A percentile compares a stretch with the other conserved stretches of the same genome.
Evolutionary conservation across 2,797 vertebrate species (phyloP).

Genomic region (Galaxias olidus): DNA sequence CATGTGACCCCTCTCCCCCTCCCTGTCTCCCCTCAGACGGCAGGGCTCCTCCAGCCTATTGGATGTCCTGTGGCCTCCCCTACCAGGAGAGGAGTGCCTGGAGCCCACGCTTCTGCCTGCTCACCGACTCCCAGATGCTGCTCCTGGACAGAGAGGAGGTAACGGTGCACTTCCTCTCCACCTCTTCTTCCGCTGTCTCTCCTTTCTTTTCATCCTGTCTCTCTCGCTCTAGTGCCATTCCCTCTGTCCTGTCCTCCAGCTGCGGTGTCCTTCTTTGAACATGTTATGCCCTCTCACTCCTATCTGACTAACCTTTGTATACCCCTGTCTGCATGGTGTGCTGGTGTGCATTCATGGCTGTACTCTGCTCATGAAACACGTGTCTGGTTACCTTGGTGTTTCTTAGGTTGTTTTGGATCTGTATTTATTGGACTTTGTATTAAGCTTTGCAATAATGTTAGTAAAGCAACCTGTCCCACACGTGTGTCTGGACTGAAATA

Average conservation of each 20-base stretch:
- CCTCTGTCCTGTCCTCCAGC: background rate
- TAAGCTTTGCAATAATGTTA: too few relatives aligned
- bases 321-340: too few relatives aligned
- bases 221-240: too few relatives aligned
- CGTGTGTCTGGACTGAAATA: too few relatives aligned
- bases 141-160: slow-evolving; percentile 77
- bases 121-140: slow-evolving; percentile 74
- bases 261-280: background rate
- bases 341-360: too few relatives aligned
- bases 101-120: slow-evolving; percentile 73
- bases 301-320: too few relatives aligned
- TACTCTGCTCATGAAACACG: too few relatives aligned
- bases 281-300: background rate
- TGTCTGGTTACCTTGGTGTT: too few relatives aligned
- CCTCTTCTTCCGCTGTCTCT: slow-evolving; percentile 24
- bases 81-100: slow-evolving; percentile 67
- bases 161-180: slow-evolving; percentile 43
- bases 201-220: too few relatives aligned
- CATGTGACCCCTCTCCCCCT: background rate
- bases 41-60: slow-evolving; percentile 53
- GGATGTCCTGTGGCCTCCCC: slow-evolving; percentile 69
- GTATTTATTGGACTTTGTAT: too few relatives aligned
- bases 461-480: too few relatives aligned
- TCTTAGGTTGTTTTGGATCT: too few relatives aligned
- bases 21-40: slow-evolving; percentile 58